Conservation (phyloP, 2,113 vertebrate genomes). For the Lophius piscatorius region DNA sequence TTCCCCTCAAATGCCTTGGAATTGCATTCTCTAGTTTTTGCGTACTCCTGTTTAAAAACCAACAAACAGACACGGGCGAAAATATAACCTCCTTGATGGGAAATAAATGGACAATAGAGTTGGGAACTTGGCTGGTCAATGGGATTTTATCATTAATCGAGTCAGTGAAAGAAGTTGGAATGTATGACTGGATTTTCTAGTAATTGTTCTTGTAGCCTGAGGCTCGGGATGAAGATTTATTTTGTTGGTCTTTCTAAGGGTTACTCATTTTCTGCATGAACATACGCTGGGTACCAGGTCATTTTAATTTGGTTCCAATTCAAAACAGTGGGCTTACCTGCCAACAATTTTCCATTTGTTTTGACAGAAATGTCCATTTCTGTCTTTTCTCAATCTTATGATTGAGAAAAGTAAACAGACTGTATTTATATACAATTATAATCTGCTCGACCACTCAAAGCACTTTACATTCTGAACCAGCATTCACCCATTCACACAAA, state of each 20-base stretch:
- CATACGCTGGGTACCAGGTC: conserved; percentile 25
- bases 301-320: conserved; percentile 62
- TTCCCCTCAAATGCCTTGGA: too few species aligned
- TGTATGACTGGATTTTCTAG: conserved; percentile 79
- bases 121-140: conserved; percentile 53
- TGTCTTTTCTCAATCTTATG: too few species aligned
- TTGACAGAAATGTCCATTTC: too few species aligned
- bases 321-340: too few species aligned
- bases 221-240: conserved; percentile 64
- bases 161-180: conserved; percentile 72
- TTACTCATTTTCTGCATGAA: conserved; percentile 62
- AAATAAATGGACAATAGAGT: conserved; percentile 43
- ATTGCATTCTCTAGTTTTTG: conserved; percentile 29
- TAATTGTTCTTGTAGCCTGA: conserved; percentile 80
- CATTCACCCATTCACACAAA: too few species aligned
- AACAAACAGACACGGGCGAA: too few species aligned
- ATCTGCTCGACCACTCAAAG: too few species aligned
- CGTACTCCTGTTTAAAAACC: conserved; percentile 20
- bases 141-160: conserved; percentile 75
- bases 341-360: too few species aligned
- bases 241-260: conserved; percentile 52
- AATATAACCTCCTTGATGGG: too few species aligned
- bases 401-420: too few species aligned
- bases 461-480: too few species aligned
- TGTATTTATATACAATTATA: too few species aligned